phyloP scores from a whole-genome alignment of 2,797 vertebrate species.

The Gobionotothen gibberifrons region DNA sequence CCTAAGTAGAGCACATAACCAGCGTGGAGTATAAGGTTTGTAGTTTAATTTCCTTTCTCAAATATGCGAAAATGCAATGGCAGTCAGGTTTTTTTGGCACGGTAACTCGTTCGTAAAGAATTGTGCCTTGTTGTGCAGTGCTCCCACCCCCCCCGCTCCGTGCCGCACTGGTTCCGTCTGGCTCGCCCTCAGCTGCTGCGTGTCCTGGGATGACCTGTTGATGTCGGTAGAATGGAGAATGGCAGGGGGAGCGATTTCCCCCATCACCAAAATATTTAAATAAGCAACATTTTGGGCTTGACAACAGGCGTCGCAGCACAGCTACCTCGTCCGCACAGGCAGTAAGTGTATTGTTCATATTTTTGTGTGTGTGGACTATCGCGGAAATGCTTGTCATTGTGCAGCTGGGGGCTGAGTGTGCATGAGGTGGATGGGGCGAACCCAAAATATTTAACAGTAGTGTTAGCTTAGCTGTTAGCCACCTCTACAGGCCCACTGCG shows the following conservation, averaged over 20 bases:
- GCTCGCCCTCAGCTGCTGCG: constrained; percentile 86
- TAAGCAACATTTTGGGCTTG: constrained; percentile 67
- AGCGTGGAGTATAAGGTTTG: not conserved
- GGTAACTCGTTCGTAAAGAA: constrained; percentile 63
- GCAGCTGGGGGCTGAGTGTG: constrained; percentile 48
- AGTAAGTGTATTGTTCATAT: constrained; percentile 69
- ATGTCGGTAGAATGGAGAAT: constrained; percentile 86
- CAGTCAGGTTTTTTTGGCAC: constrained; percentile 38
- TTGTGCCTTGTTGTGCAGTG: constrained; percentile 78
- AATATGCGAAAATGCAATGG: constrained; percentile 36
- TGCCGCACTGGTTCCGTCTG: constrained; percentile 86
- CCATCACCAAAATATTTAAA: constrained; percentile 80
- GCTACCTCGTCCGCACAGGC: constrained; percentile 62
- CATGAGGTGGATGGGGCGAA: constrained; percentile 75
- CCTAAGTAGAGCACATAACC: not conserved
- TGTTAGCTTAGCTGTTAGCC: constrained; percentile 81
- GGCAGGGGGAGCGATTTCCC: constrained; percentile 81
- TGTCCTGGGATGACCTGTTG: constrained; percentile 92
- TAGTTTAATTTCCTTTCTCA: constrained; percentile 26
- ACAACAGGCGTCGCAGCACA: constrained; percentile 67
- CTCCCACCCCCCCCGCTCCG: constrained; percentile 62
- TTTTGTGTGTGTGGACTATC: constrained; percentile 3
- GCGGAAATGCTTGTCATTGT: constrained; percentile 67
- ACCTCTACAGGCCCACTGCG: constrained; percentile 73
- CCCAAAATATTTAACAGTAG: constrained; percentile 77